Base-by-base conservation (phyloP, 2,888 invertebrate genomes). In the Spodoptera littoralis region DNA sequence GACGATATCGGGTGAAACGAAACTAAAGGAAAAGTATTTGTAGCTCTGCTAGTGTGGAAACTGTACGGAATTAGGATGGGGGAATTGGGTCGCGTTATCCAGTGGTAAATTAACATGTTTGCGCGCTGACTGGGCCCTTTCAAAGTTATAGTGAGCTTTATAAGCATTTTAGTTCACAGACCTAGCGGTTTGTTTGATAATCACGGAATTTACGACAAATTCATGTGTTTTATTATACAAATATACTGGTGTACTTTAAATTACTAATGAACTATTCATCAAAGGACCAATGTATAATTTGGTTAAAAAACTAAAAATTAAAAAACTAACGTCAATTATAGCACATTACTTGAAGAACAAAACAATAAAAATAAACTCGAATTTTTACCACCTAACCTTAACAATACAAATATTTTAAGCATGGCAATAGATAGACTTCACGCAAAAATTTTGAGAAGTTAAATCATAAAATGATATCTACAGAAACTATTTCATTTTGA, bases 11-110 rank as follows among this genome's bases (percentile, higher is more conserved):
- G 88, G 87, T 84, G 84, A 87, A 91, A 90, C 91, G 89, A 92
- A 92, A 93, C 92, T 92, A 91, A 90, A 88, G 92, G 90, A 92
- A 93, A 93, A 92, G 92, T 92, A 92, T 92, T 91, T 88, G 89
- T 89, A 89, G 89, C 87, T 79, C 74, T 85, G 88, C 88, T 81
- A 88, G 88, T 83, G 90, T 84, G 88, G 90, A 91, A 90, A 90
- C 89, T 89, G 77, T 79, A 86, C 83, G 88, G 88, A 87, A 91
- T 90, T 89, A 88, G 86, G 88, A 84, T 77, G 80, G 74, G 74
- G 79, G 81, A 89, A 88, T 86, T 86, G 90, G 91, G 91, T 89
- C 90, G 87, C 73, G 82, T 84, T 86, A 84, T 85, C 83, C 81
- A 77, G 79, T 76, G 79, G 81, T 80, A 84, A 89, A 90, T 90